Evolutionary conservation across 2,113 vertebrate species (phyloP).

Genomic region (Lota lota): DNA sequence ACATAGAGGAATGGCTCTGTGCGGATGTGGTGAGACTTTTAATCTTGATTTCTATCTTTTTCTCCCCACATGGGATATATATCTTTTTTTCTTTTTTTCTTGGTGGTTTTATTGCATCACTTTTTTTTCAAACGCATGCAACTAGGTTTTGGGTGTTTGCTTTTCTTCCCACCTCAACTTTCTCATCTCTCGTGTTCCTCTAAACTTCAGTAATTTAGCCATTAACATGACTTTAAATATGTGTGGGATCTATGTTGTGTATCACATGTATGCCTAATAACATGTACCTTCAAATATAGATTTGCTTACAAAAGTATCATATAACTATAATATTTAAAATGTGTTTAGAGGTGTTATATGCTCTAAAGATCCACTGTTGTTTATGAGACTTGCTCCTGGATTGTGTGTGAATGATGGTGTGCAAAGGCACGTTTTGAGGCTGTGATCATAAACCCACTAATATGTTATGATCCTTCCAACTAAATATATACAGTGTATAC

Average conservation of each 20-base stretch:
- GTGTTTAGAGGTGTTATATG: too few relatives aligned
- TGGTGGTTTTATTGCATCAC: slow-evolving; percentile 24
- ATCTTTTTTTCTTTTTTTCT: slow-evolving; percentile 20
- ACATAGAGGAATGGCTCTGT: slow-evolving; percentile 98
- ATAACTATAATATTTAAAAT: too few relatives aligned
- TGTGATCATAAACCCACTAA: too few relatives aligned
- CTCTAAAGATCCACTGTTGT: too few relatives aligned
- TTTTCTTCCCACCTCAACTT: slow-evolving; percentile 30
- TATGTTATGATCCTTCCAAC: too few relatives aligned
- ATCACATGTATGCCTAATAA: background rate
- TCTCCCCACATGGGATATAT: slow-evolving; percentile 1
- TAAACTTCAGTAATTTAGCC: slow-evolving; percentile 21
- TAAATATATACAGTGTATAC: background rate
- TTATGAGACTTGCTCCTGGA: too few relatives aligned
- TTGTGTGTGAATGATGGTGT: too few relatives aligned
- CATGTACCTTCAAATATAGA: too few relatives aligned
- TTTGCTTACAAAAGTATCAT: background rate
- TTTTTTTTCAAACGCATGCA: slow-evolving; percentile 27
- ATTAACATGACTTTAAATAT: slow-evolving; percentile 20
- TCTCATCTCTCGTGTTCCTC: slow-evolving; percentile 12
- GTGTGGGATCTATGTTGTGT: slow-evolving; percentile 9
- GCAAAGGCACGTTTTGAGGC: too few relatives aligned
- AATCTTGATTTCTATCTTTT: slow-evolving; percentile 64
- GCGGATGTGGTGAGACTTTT: slow-evolving; percentile 94
- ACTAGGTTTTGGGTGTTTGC: slow-evolving; percentile 15